Percentiles rank a stretch among this genome's conserved stretches.
These are phyloP conservation scores for Acanthaster planci DNA, from an alignment of 35 echinoderm and acorn worm species.

Conservation along the genomic window DNA sequence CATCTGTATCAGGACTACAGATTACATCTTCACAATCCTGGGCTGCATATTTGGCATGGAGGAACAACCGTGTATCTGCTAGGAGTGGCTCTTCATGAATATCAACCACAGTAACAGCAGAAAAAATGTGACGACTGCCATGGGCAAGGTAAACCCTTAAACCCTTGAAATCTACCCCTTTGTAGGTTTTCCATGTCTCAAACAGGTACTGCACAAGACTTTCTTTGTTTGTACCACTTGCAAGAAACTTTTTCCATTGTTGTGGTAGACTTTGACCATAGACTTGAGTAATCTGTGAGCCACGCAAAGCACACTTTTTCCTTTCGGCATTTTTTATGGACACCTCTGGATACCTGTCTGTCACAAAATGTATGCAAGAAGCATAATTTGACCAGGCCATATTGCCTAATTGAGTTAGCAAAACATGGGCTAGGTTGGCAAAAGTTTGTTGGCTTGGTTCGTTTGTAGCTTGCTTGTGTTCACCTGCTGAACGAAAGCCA, in stretches of 20 bases:
- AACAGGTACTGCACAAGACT: background rate
- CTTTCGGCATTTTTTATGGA: constrained; percentile 65
- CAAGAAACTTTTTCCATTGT: constrained; percentile 75
- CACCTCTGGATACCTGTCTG: constrained; percentile 60
- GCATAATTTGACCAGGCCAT: background rate
- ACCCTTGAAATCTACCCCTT: no score
- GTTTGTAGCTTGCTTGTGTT: constrained; percentile 28
- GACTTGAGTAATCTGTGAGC: constrained; percentile 28
- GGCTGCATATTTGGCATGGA: no score
- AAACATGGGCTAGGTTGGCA: no score
- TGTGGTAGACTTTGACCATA: constrained; percentile 47
- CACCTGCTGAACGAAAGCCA: constrained; percentile 51
- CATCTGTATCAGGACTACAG: no score
- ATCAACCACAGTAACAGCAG: no score
- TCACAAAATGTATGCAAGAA: constrained; percentile 55
- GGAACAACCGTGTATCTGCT: no score
- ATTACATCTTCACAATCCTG: no score
- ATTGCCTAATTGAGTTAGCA: no score
- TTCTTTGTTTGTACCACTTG: constrained; percentile 35
- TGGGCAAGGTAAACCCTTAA: no score
- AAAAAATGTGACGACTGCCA: no score
- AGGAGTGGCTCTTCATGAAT: no score
- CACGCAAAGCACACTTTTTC: constrained; percentile 37
- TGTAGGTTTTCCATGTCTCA: no score
- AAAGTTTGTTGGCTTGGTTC: constrained; percentile 9